Conservation (phyloP, 2,888 invertebrate genomes). For the Pheosia tremula region DNA sequence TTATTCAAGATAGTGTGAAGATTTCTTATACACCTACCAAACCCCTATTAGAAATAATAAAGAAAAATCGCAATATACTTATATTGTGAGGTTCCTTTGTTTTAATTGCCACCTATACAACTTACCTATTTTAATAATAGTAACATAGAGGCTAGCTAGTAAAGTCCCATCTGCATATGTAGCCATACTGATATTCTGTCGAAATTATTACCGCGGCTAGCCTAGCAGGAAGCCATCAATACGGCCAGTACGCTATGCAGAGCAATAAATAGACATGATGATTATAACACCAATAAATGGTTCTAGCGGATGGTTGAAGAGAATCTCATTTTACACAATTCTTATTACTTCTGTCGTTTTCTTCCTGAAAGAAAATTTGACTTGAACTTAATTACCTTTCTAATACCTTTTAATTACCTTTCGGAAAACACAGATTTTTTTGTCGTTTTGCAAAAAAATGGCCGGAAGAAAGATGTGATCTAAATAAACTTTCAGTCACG, state of each 20-base stretch:
- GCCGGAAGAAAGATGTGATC: not conserved
- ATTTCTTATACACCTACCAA: too few species aligned
- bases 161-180: constrained; percentile 11
- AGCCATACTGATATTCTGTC: constrained; percentile 10
- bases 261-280: constrained; percentile 60
- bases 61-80: too few species aligned
- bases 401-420: not conserved
- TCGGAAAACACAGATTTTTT: too few species aligned
- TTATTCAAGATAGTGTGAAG: too few species aligned
- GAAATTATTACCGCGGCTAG: constrained; percentile 18
- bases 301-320: constrained; percentile 33
- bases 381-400: not conserved
- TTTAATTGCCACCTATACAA: too few species aligned
- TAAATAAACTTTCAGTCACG: not conserved
- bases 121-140: too few species aligned
- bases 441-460: too few species aligned
- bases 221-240: constrained; percentile 60
- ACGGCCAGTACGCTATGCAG: constrained; percentile 47
- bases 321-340: constrained; percentile 11
- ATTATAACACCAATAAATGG: constrained; percentile 32
- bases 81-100: too few species aligned
- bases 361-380: not conserved
- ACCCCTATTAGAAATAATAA: too few species aligned
- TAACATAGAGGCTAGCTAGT: too few species aligned
- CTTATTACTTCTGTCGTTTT: constrained; percentile 1